These are phyloP conservation scores for Drosophila nigrodunni DNA, from an alignment of 1,140 invertebrate species.

Conservation along the genomic window DNA sequence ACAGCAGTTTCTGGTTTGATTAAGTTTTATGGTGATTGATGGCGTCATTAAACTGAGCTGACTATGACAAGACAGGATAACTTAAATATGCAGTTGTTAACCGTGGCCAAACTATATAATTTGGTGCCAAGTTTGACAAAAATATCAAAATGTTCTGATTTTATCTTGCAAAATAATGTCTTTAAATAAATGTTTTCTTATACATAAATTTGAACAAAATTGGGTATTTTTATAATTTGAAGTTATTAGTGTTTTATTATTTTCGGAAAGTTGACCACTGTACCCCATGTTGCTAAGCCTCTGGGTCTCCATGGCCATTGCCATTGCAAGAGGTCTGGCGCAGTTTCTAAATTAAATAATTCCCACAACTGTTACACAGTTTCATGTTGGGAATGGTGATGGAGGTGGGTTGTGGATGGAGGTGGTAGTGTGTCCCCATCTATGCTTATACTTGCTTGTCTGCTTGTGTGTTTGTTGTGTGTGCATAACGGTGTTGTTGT, in stretches of 20 bases:
- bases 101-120: too few relatives aligned
- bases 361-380: conserved; percentile 80
- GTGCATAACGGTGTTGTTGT: conserved; percentile 30
- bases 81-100: too few relatives aligned
- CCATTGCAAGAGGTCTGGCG: conserved; percentile 67
- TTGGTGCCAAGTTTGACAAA: too few relatives aligned
- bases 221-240: too few relatives aligned
- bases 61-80: too few relatives aligned
- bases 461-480: conserved; percentile 17
- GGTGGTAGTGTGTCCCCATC: background rate
- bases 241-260: background rate
- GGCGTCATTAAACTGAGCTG: too few relatives aligned
- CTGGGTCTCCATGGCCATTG: conserved; percentile 40
- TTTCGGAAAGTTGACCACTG: conserved; percentile 36
- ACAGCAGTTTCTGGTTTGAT: too few relatives aligned
- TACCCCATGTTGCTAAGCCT: conserved; percentile 22
- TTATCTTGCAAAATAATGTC: too few relatives aligned
- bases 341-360: conserved; percentile 82
- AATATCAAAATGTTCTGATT: too few relatives aligned
- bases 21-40: too few relatives aligned
- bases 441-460: background rate
- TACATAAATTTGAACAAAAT: too few relatives aligned
- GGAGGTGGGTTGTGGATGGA: background rate
- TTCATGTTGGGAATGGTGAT: conserved; percentile 53
- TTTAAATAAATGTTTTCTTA: too few relatives aligned